A percentile compares a stretch with the other conserved stretches of the same genome.
phyloP scores from a whole-genome alignment of 2,888 invertebrate species.

The Odontocolon sp. region DNA sequence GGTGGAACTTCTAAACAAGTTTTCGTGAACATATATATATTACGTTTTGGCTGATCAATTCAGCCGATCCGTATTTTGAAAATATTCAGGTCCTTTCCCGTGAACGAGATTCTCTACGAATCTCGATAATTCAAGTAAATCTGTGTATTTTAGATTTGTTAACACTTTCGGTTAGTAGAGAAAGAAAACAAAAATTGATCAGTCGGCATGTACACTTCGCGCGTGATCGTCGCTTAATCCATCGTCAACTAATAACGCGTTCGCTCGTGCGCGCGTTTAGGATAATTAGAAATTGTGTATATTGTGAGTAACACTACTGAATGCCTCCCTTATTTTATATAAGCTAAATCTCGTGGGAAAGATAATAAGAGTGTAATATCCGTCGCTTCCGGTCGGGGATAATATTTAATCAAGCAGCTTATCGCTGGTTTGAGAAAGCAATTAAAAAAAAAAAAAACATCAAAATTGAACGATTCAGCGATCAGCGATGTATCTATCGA shows the following conservation, averaged over 20 bases:
- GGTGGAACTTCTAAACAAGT: slow-evolving; percentile 14
- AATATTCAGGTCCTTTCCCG: slow-evolving; percentile 3
- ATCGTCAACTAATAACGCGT: slow-evolving; percentile 2
- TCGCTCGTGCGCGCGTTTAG: background rate
- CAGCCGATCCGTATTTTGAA: slow-evolving; percentile 17
- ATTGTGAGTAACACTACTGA: slow-evolving; percentile 32
- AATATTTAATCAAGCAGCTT: background rate
- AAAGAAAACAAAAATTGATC: background rate
- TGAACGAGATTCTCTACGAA: background rate
- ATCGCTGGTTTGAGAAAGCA: background rate
- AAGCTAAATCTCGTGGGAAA: slow-evolving; percentile 26
- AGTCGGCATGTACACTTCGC: background rate
- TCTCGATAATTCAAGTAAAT: slow-evolving; percentile 21
- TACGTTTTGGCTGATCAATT: no score
- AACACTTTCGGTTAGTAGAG: background rate
- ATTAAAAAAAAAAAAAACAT: background rate
- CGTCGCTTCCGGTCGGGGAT: slow-evolving; percentile 10
- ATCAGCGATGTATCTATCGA: slow-evolving; percentile 43
- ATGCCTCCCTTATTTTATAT: slow-evolving; percentile 57
- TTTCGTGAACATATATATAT: slow-evolving; percentile 22
- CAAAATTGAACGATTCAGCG: background rate
- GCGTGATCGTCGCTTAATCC: slow-evolving; percentile 3
- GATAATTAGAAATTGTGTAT: slow-evolving; percentile 41
- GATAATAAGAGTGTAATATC: slow-evolving; percentile 30
- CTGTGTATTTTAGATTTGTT: slow-evolving; percentile 15